Evolutionary conservation across 1,140 invertebrate genomes (phyloP), one percentile per base, ranked within the genome.

Genomic region (Scaptodrosophila lebanonensis): DNA sequence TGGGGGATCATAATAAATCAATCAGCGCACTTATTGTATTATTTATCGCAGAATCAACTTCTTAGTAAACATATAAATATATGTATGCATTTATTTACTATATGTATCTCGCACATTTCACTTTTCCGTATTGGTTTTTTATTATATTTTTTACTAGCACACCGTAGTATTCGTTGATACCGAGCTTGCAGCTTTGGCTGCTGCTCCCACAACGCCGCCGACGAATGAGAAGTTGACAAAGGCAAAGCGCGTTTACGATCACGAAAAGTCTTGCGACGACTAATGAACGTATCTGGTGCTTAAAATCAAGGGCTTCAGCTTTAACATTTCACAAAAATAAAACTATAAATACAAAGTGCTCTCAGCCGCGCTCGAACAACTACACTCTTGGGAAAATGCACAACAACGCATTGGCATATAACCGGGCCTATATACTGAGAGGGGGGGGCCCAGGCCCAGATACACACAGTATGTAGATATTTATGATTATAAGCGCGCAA

Each of bases 371-470:
- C 25, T 16, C n/a, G 51, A 51, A 57, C 40, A 57, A 47, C 9
- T 59, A 64, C 59, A 61, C 72, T 67, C 73, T 77, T 79, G 73
- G 73, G 73, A 77, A 77, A 77, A 77, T 79, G 68, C 75, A 77
- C 71, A 63, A 53, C 61, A 66, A 73, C 67, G 45, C 53, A 66
- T 61, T 62, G 54, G 51, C 63, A 45, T 59, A 62, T 66, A 73
- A 68, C 45, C 62, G 70, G 65, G 70, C 62, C 72, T 54, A 64
- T 69, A 62, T 76, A 77, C 62, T 44, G 43, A 35, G 49, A 22
- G 20, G 38, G 43, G 30, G 38, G 39, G 32, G 32, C 25, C 45
- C 33, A 25, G 22, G 3, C 22, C 3, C 3, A n/a, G n/a, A n/a
- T n/a, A n/a, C n/a, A n/a, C n/a, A 47, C 43, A 60, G 50, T 77